These are phyloP conservation scores for Formica selysi DNA, from an alignment of 1,140 invertebrate genomes.

Conservation along the genomic window DNA sequence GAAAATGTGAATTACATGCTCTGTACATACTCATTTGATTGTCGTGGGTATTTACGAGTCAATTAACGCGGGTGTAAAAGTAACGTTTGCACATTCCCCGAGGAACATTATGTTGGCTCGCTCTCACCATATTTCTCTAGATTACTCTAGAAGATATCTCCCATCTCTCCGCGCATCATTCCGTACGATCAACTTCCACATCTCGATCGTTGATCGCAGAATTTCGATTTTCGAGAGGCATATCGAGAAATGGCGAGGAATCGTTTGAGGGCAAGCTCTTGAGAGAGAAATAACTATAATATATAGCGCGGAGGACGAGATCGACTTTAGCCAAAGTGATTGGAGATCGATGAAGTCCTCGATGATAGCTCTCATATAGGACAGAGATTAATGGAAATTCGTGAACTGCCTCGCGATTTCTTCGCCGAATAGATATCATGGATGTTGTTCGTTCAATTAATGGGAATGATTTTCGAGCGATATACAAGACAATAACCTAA, in stretches of 20 bases:
- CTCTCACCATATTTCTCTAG: conserved; percentile 11
- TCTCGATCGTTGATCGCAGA: conserved; percentile 33
- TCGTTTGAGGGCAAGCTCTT: background rate
- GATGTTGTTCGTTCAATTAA: background rate
- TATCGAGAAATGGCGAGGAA: conserved; percentile 19
- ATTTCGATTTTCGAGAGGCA: conserved; percentile 17
- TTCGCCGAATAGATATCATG: background rate
- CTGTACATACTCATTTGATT: background rate
- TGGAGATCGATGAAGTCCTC: conserved; percentile 59
- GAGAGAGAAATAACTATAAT: conserved; percentile 29
- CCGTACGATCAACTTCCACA: conserved; percentile 9
- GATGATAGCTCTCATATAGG: conserved; percentile 11
- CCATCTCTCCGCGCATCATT: conserved; percentile 11
- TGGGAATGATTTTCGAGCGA: background rate
- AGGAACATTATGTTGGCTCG: background rate
- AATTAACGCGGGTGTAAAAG: conserved; percentile 13
- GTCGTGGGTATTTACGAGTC: conserved; percentile 22
- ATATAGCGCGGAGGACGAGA: conserved; percentile 27
- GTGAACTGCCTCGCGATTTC: background rate
- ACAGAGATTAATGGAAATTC: conserved; percentile 58
- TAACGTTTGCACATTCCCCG: conserved; percentile 12
- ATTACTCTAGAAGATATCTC: conserved; percentile 18
- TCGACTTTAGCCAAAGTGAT: conserved; percentile 68
- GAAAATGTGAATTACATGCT: background rate
- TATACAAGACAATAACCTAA: conserved; percentile 6